These are phyloP conservation scores for Drosophila yakuba DNA, from an alignment of 1,140 invertebrate species.

Conservation along the genomic window DNA sequence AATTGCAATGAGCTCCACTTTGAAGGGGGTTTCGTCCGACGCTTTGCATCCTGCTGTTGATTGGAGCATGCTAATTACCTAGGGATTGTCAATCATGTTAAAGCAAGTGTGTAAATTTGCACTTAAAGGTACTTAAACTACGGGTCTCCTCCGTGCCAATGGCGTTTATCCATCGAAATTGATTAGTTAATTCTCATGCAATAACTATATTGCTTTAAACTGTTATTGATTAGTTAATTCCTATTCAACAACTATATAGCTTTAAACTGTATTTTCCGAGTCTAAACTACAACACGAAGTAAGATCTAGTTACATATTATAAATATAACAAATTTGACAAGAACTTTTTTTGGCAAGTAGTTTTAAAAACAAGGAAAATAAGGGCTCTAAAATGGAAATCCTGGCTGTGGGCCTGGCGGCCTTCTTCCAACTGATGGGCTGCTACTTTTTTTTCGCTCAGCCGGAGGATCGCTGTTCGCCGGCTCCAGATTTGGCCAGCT, in stretches of 20 bases:
- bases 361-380: neutral
- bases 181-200: no score
- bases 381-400: conserved; percentile 22
- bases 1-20: conserved; percentile 49
- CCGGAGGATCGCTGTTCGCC: conserved; percentile 56
- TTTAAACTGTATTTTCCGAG: no score
- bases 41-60: conserved; percentile 18
- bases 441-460: conserved; percentile 47
- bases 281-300: neutral
- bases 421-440: conserved; percentile 36
- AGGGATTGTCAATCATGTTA: conserved; percentile 28
- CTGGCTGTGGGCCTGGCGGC: conserved; percentile 36
- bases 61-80: conserved; percentile 33
- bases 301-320: neutral
- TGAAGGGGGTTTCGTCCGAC: conserved; percentile 8
- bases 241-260: no score
- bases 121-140: conserved; percentile 2
- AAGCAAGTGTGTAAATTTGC: neutral
- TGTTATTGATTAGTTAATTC: no score
- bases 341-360: neutral
- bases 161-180: no score
- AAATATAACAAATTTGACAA: neutral
- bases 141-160: no score
- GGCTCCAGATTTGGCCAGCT: conserved; percentile 52
- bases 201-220: no score